Percentiles rank a stretch among this genome's conserved stretches.
These are phyloP conservation scores for Yponomeuta plumbellus DNA, from an alignment of 2,888 invertebrate species.

Conservation along the genomic window DNA sequence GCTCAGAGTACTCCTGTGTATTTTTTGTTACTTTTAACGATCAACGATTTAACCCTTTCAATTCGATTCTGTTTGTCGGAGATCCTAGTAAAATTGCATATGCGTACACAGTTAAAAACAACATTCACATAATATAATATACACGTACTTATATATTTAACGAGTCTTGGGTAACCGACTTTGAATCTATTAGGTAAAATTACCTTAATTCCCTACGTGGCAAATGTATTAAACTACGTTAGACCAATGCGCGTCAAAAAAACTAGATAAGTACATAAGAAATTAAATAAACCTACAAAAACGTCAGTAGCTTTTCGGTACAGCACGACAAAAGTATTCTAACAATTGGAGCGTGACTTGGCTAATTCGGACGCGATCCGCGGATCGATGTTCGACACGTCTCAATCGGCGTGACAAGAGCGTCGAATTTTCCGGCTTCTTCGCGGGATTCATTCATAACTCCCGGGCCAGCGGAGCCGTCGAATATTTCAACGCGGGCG, in stretches of 20 bases:
- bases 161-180: no score
- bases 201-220: no score
- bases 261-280: no score
- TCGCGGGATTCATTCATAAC: conserved; percentile 76
- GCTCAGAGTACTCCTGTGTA: background rate
- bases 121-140: no score
- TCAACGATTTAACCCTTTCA: background rate
- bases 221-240: no score
- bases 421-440: conserved; percentile 72
- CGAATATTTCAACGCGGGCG: conserved; percentile 72
- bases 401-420: conserved; percentile 39
- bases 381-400: conserved; percentile 19
- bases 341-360: background rate
- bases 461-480: conserved; percentile 73
- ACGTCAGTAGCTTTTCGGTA: background rate
- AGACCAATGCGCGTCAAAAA: no score
- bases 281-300: background rate
- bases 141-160: no score
- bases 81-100: no score
- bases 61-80: background rate
- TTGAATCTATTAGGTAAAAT: no score
- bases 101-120: no score
- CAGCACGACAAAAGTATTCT: background rate
- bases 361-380: conserved; percentile 12
- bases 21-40: background rate